These are phyloP conservation scores for Sardina pilchardus DNA, from an alignment of 2,113 vertebrate species.

Conservation along the genomic window DNA sequence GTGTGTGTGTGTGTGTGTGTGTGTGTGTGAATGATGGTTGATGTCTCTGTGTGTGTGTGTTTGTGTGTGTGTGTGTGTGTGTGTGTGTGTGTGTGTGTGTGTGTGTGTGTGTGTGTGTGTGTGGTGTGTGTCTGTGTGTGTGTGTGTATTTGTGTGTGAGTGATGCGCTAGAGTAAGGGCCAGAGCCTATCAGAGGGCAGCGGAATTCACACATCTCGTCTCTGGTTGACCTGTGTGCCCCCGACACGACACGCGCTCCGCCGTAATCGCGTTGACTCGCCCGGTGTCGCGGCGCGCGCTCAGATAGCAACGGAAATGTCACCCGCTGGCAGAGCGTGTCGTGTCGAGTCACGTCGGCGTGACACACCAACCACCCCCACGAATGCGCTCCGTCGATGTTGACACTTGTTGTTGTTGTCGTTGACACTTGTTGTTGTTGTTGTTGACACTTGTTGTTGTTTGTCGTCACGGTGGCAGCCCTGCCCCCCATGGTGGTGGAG, in stretches of 20 bases:
- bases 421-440: neutral
- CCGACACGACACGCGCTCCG: neutral
- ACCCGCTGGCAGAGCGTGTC: neutral
- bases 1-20: too few relatives aligned
- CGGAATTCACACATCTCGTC: neutral
- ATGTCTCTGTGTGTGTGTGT: too few relatives aligned
- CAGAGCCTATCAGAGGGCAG: neutral
- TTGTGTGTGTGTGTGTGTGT: too few relatives aligned
- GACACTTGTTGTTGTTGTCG: neutral
- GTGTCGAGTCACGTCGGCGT: too few relatives aligned
- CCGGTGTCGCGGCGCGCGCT: neutral
- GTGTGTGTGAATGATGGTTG: too few relatives aligned
- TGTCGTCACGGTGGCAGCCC: constrained; percentile 67
- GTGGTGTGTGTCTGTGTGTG: too few relatives aligned
- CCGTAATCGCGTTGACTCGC: neutral
- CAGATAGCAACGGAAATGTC: neutral
- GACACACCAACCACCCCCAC: too few relatives aligned
- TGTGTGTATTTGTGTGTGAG: too few relatives aligned
- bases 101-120: too few relatives aligned
- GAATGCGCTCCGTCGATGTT: neutral
- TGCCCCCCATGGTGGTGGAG: constrained; percentile 77
- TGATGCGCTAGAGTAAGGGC: neutral
- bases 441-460: constrained; percentile 26
- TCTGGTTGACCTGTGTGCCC: neutral
- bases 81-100: too few relatives aligned